Evolutionary conservation across 2,888 invertebrate genomes (phyloP), one percentile per base, ranked within the genome.

Genomic region (Graphium colonna): DNA sequence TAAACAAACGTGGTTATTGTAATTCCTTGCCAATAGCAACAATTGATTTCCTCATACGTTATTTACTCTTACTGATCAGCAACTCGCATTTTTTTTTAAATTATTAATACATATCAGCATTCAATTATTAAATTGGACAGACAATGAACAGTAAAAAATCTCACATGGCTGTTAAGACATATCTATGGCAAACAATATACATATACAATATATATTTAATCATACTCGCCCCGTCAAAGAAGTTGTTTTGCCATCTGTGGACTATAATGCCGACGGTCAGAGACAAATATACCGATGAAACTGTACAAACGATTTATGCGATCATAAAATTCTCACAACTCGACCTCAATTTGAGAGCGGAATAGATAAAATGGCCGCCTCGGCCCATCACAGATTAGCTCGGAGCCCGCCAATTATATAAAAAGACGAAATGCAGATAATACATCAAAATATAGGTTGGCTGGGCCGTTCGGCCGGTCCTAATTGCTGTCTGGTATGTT

Each of bases 401-500:
- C 13, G 21, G 28, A 45, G 13, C 43, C 51, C 39, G 31, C 28
- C 41, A 47, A 52, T 52, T 52, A 36, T 21, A 43, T 39, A 51
- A 60, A 77, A 73, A 71, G 71, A 73, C 70, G 71, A 53, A 53
- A 55, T 55, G 33, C 42, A 43, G 36, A 66, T 65, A 52, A 56
- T 50, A 77, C 75, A 65, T 74, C 74, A 80, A 82, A 85, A 76
- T 83, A 85, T 80, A 81, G 82, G 84, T 78, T 82, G 74, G 68
- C 69, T 64, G 17, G 58, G n/a, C 36, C 52, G 71, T 67, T 63
- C 70, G 71, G 69, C 60, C 64, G 65, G 60, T 61, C 68, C 69
- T 82, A 83, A 83, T 84, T 83, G 77, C 71, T 68, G 72, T 65
- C 67, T 62, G 64, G 62, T 67, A 64, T 71, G 58, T 63, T 83